phyloP scores from a whole-genome alignment of 1,140 invertebrate genomes.

The Drosophila setifemur region DNA sequence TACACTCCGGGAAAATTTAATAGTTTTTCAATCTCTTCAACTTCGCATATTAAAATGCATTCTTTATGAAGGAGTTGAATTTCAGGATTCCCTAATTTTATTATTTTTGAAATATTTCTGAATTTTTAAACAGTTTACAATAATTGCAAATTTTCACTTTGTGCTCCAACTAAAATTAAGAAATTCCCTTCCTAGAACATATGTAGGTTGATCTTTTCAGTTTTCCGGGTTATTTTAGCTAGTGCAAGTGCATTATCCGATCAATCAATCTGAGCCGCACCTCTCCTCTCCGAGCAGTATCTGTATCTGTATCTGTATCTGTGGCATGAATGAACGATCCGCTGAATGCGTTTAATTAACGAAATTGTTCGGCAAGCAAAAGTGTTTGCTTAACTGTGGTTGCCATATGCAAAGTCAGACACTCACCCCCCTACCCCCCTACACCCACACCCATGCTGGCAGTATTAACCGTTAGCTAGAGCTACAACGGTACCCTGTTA shows the following conservation, averaged over 20 bases:
- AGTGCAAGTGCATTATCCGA: conserved; percentile 7
- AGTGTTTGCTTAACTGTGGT: conserved; percentile 42
- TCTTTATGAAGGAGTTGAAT: no score
- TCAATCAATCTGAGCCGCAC: conserved; percentile 32
- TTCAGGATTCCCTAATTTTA: no score
- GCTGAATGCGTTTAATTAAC: conserved; percentile 42
- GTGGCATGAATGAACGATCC: conserved; percentile 22
- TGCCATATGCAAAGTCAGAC: conserved; percentile 24
- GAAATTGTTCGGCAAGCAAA: conserved; percentile 28
- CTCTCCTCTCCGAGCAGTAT: not conserved
- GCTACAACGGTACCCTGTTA: conserved; percentile 27
- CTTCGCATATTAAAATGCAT: no score
- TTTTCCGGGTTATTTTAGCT: not conserved
- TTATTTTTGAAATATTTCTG: no score
- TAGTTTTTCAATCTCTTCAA: no score
- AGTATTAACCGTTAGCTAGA: conserved; percentile 29
- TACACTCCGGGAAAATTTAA: not conserved
- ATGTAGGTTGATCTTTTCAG: no score
- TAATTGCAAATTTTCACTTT: no score
- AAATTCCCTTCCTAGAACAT: no score
- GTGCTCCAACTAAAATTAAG: no score
- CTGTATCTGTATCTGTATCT: conserved; percentile 9
- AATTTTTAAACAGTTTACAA: no score
- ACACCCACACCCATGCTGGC: not conserved
- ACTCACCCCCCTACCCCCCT: no score